Evolutionary conservation across 1,140 invertebrate genomes (phyloP).

Genomic region (Conus betulinus): DNA sequence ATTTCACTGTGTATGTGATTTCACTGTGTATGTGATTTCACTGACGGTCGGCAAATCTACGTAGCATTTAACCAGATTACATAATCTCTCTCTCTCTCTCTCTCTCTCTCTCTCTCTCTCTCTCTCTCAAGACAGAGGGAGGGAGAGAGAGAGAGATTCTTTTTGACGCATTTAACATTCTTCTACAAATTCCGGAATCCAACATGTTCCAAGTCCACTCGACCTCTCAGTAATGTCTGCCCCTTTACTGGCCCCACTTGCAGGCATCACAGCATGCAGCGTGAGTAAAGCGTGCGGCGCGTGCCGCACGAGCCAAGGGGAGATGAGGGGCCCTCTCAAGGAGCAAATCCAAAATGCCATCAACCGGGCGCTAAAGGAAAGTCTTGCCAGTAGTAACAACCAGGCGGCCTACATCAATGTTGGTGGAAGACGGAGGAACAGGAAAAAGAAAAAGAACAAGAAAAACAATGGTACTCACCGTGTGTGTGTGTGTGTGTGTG

Average conservation of each 20-base stretch:
- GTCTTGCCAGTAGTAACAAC: background rate
- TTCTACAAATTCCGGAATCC: background rate
- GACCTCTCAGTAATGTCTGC: background rate
- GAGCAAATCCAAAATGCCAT: slow-evolving; percentile 39
- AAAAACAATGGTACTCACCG: background rate
- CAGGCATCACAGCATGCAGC: slow-evolving; percentile 31
- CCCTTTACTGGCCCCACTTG: background rate
- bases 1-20: no score
- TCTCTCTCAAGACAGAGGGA: no score
- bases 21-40: no score
- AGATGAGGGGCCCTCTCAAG: slow-evolving; percentile 35
- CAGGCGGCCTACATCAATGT: slow-evolving; percentile 34
- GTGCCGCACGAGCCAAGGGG: slow-evolving; percentile 30
- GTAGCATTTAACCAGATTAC: no score
- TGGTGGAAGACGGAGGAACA: slow-evolving; percentile 34
- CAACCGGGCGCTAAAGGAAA: slow-evolving; percentile 32
- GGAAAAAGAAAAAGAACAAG: slow-evolving; percentile 30
- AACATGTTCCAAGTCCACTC: background rate
- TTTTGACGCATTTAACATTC: background rate
- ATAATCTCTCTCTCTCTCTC: no score
- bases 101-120: no score
- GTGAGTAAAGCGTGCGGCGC: slow-evolving; percentile 36
- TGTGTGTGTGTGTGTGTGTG: slow-evolving; percentile 1
- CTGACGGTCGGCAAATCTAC: no score
- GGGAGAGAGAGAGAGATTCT: background rate